Conservation (phyloP, 2,888 invertebrate genomes). For the Cerastis leucographa region DNA sequence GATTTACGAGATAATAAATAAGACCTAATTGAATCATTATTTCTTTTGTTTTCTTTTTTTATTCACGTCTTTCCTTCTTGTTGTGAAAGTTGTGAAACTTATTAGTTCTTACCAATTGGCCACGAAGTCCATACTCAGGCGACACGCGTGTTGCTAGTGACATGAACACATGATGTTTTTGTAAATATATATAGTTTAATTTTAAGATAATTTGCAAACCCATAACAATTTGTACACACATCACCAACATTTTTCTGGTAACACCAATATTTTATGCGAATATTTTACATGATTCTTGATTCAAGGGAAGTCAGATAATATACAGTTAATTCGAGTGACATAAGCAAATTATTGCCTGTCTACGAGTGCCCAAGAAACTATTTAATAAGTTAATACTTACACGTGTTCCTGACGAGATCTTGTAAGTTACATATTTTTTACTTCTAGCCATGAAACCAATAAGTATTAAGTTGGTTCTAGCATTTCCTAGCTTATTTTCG, state of each 20-base stretch:
- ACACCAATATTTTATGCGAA: neutral
- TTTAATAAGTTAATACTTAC: neutral
- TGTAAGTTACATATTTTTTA: neutral
- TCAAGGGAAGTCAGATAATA: neutral
- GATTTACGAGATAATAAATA: constrained; percentile 2
- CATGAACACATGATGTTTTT: too few relatives aligned
- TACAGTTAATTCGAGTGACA: neutral
- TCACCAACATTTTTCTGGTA: neutral
- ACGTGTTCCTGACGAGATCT: neutral
- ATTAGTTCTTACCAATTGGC: neutral
- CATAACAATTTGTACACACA: too few relatives aligned
- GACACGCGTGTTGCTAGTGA: neutral
- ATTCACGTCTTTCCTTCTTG: neutral
- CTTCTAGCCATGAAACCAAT: neutral
- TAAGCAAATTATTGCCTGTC: neutral
- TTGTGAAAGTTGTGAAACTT: neutral
- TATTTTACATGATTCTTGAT: neutral
- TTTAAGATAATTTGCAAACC: too few relatives aligned
- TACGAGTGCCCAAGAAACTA: neutral
- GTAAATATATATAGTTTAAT: too few relatives aligned
- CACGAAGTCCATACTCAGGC: neutral
- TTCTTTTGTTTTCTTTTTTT: neutral
- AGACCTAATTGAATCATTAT: neutral
- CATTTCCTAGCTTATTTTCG: neutral
- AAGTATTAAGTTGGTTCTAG: neutral